These are phyloP conservation scores for Timema cristinae DNA, from an alignment of 2,888 invertebrate genomes.

Conservation along the genomic window DNA sequence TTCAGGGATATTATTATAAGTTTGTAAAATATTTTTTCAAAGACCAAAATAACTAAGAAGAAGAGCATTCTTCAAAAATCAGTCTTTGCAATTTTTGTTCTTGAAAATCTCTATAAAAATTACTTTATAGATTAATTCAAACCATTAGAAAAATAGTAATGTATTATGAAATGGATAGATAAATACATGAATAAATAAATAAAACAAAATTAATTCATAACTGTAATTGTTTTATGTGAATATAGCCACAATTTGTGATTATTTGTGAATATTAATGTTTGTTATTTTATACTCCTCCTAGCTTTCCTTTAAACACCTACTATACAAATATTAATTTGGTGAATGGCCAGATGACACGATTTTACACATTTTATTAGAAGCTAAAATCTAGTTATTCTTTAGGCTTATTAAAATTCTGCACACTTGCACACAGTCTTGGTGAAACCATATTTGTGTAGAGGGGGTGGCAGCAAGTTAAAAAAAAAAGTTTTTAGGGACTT, in stretches of 20 bases:
- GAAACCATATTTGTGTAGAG: too few species aligned
- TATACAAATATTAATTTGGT: too few species aligned
- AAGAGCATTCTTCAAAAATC: slow-evolving; percentile 22
- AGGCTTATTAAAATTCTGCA: too few species aligned
- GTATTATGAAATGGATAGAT: slow-evolving; percentile 14
- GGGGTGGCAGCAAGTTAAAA: too few species aligned
- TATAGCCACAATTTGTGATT: slow-evolving; percentile 31
- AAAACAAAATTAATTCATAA: slow-evolving; percentile 27
- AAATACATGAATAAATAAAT: background rate
- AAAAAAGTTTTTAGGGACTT: too few species aligned
- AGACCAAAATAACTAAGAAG: slow-evolving; percentile 25
- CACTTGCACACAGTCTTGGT: too few species aligned
- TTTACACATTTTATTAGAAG: too few species aligned
- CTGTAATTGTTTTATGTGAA: slow-evolving; percentile 31
- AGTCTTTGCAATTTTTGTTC: slow-evolving; percentile 26
- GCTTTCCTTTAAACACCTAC: too few species aligned
- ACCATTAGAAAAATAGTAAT: slow-evolving; percentile 25
- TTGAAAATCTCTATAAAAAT: slow-evolving; percentile 22
- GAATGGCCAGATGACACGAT: too few species aligned
- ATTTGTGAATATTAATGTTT: slow-evolving; percentile 24
- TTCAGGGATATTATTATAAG: slow-evolving; percentile 27
- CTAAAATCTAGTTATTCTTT: too few species aligned
- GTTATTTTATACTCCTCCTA: background rate
- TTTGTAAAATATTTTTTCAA: slow-evolving; percentile 28
- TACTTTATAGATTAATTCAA: slow-evolving; percentile 26